phyloP scores from a whole-genome alignment of 2,797 vertebrate species.

The Sparus aurata region DNA sequence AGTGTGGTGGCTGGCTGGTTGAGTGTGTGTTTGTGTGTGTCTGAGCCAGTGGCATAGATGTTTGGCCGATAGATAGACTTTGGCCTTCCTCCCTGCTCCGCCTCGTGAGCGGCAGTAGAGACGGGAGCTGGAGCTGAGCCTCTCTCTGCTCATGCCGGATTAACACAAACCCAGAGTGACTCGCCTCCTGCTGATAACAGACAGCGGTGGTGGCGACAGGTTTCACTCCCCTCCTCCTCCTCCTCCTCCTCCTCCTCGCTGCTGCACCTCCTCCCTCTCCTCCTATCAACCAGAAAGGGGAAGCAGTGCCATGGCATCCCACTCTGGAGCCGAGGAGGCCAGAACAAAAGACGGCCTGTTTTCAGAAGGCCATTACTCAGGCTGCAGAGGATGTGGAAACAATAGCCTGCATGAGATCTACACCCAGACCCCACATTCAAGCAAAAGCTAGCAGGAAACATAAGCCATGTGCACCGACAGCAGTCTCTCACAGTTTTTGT shows the following conservation, averaged over 20 bases:
- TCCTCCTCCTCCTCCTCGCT: conserved; percentile 41
- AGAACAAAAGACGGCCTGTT: conserved; percentile 84
- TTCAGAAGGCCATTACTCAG: conserved; percentile 84
- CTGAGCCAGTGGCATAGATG: conserved; percentile 52
- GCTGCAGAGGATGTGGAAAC: conserved; percentile 85
- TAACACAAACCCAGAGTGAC: conserved; percentile 64
- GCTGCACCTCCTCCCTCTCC: conserved; percentile 65
- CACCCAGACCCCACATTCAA: conserved; percentile 81
- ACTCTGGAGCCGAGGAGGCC: conserved; percentile 77
- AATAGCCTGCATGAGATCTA: conserved; percentile 84
- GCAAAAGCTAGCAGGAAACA: conserved; percentile 80
- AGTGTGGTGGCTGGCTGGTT: conserved; percentile 66
- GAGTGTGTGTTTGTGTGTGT: conserved; percentile 42
- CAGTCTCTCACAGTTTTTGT: conserved; percentile 80
- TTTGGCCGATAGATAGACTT: conserved; percentile 69
- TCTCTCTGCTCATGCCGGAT: conserved; percentile 68
- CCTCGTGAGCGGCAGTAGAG: conserved; percentile 69
- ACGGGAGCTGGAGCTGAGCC: conserved; percentile 70
- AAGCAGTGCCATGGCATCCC: conserved; percentile 80
- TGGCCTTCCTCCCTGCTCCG: conserved; percentile 48
- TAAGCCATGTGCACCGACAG: conserved; percentile 75
- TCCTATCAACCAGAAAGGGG: conserved; percentile 76
- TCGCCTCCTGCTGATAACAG: conserved; percentile 70
- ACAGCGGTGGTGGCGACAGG: conserved; percentile 75
- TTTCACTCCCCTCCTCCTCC: conserved; percentile 63